Base-by-base conservation (phyloP, 2,888 invertebrate species). In the Tetranychus truncatus region DNA sequence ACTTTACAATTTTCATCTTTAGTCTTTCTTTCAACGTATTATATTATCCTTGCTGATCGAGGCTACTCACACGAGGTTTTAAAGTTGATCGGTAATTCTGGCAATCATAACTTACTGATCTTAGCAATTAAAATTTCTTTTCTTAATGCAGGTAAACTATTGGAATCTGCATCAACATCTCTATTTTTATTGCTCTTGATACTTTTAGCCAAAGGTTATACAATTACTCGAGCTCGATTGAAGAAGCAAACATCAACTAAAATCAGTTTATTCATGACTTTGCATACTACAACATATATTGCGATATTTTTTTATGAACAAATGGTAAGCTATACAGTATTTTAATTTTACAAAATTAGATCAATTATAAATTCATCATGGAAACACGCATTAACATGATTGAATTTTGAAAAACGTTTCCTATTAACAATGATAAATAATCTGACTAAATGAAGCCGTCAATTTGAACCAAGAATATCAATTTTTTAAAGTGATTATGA, bases 151-250 rank as follows among this genome's bases (percentile, higher is more conserved):
- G 74, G 74, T 45, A n/a, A 80, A 77, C 85, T 91, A 77, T 83
- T 88, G 69, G 88, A 89, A 82, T 88, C 90, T 0, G 83, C 87
- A 3, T 88, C 91, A 20, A 90, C 91, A 81, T 88, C 89, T 74
- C 84, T 88, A 0, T 93, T 90, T 81, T 85, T 94, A 0, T 83
- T 92, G 0, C 84, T 94, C 18, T 84, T 95, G 74, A 85, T 95
- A 1, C 84, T 95, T 6, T 84, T 95, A 83, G 92, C 89, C 0
- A 92, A 94, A 81, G 95, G 95, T 0, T 95, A 89, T 82, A 94
- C 93, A 0, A 89, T 95, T 45, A 95, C 94, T 0, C 86, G 93
- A 74, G 93, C 91, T 0, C 85, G 91, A 0, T 85, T 95, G 34
- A 88, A 90, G 74, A 83, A 88, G 0, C 85, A 86, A 15, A 89